These are phyloP conservation scores for Syrphus vitripennis DNA, from an alignment of 2,888 invertebrate species.

Conservation along the genomic window DNA sequence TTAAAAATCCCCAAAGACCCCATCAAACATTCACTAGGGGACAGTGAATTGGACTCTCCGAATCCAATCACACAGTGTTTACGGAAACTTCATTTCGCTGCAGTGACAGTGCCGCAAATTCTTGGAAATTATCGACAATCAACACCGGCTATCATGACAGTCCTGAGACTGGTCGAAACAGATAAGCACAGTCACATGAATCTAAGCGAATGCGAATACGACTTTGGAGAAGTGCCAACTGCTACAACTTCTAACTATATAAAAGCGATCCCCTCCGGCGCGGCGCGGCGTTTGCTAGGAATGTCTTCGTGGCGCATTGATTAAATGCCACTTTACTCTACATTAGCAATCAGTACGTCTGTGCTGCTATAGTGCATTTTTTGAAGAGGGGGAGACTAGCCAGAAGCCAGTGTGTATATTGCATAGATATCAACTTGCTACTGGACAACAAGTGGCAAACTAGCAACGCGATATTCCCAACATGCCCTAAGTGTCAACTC, in stretches of 20 bases:
- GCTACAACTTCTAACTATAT: slow-evolving; percentile 32
- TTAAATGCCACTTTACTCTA: slow-evolving; percentile 68
- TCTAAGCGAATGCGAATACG: slow-evolving; percentile 20
- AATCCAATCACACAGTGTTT: slow-evolving; percentile 46
- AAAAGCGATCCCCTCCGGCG: slow-evolving; percentile 48
- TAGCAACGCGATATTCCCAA: slow-evolving; percentile 55
- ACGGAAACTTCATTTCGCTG: slow-evolving; percentile 62
- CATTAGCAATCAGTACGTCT: slow-evolving; percentile 54
- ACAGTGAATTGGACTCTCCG: neutral
- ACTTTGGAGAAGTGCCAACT: slow-evolving; percentile 59
- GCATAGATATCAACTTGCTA: neutral
- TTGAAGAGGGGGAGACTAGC: slow-evolving; percentile 1
- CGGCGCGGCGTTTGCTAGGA: slow-evolving; percentile 56
- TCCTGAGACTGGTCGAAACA: slow-evolving; percentile 51
- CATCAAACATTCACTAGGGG: neutral
- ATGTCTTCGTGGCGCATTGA: slow-evolving; percentile 66
- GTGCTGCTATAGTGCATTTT: neutral
- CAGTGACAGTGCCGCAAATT: slow-evolving; percentile 70
- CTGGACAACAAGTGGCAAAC: slow-evolving; percentile 34
- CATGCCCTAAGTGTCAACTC: slow-evolving; percentile 70
- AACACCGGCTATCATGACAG: slow-evolving; percentile 66
- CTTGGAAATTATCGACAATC: slow-evolving; percentile 69
- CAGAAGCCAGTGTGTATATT: neutral
- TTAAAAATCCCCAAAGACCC: slow-evolving; percentile 45
- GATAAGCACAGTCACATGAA: slow-evolving; percentile 35